Conservation (phyloP, 2,888 invertebrate species). For the Drosophila mulleri region DNA sequence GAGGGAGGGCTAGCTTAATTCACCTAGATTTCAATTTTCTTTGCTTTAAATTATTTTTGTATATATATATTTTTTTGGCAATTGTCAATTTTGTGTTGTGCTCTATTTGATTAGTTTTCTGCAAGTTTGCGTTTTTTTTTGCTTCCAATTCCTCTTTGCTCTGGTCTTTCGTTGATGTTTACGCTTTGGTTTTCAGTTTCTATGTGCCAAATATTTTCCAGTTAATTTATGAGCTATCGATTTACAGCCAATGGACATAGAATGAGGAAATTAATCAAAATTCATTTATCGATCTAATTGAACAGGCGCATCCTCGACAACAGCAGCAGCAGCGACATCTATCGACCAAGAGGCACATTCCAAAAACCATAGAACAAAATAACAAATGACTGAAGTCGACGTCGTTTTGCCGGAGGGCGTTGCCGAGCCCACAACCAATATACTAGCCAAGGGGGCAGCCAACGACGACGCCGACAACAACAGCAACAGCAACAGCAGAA, state of each 20-base stretch:
- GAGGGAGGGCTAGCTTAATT: constrained; percentile 46
- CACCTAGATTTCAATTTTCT: constrained; percentile 70
- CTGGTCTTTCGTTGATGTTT: constrained; percentile 63
- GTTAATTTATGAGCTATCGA: constrained; percentile 36
- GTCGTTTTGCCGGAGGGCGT: constrained; percentile 82
- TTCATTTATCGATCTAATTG: constrained; percentile 35
- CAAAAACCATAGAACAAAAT: constrained; percentile 49
- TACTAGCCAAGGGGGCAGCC: constrained; percentile 62
- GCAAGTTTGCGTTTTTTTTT: constrained; percentile 49
- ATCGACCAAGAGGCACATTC: constrained; percentile 54
- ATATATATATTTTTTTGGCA: constrained; percentile 43
- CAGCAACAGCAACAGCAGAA: constrained; percentile 20
- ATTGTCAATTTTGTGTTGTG: constrained; percentile 42
- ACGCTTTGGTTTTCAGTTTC: constrained; percentile 63
- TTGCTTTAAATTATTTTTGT: constrained; percentile 37
- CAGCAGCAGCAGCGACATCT: constrained; percentile 51
- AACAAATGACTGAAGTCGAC: constrained; percentile 83
- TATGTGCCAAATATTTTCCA: constrained; percentile 71
- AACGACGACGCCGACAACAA: constrained; percentile 21
- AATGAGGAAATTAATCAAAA: constrained; percentile 16
- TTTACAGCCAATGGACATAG: constrained; percentile 13
- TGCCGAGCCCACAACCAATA: constrained; percentile 71
- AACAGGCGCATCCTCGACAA: constrained; percentile 33
- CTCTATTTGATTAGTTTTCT: constrained; percentile 46
- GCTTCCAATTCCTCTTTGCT: constrained; percentile 49